These are phyloP conservation scores for Octomys mimax DNA, from an alignment of 2,797 vertebrate species.

Conservation along the genomic window DNA sequence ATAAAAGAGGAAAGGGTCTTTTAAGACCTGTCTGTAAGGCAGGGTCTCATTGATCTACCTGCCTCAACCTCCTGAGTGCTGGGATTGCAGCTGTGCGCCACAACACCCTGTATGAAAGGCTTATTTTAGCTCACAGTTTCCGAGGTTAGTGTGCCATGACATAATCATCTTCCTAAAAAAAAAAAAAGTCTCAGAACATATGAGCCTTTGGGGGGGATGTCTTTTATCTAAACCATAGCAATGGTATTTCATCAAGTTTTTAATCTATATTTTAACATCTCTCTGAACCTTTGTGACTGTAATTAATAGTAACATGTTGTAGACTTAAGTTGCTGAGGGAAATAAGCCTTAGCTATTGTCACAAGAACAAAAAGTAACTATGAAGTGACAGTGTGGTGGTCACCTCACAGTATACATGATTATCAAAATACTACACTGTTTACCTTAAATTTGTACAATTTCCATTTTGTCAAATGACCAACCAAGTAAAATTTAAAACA, in stretches of 20 bases:
- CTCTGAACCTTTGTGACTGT: neutral
- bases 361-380: neutral
- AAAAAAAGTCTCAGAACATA: neutral
- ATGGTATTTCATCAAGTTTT: neutral
- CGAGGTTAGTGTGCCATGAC: neutral
- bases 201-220: neutral
- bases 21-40: neutral
- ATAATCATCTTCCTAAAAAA: neutral
- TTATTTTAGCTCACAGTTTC: neutral
- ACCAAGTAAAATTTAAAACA: neutral
- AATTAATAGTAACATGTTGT: neutral
- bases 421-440: neutral
- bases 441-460: neutral
- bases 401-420: neutral
- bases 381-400: neutral
- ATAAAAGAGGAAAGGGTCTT: neutral
- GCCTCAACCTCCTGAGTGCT: neutral
- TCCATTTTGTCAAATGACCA: neutral
- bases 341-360: neutral
- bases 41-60: neutral
- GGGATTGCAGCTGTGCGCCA: neutral
- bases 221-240: neutral
- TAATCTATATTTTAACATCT: conserved; percentile 10
- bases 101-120: neutral
- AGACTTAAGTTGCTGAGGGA: neutral